Evolutionary conservation across 92 coral and sea anemone genomes (phyloP).

Genomic region (Pocillopora grandis): DNA sequence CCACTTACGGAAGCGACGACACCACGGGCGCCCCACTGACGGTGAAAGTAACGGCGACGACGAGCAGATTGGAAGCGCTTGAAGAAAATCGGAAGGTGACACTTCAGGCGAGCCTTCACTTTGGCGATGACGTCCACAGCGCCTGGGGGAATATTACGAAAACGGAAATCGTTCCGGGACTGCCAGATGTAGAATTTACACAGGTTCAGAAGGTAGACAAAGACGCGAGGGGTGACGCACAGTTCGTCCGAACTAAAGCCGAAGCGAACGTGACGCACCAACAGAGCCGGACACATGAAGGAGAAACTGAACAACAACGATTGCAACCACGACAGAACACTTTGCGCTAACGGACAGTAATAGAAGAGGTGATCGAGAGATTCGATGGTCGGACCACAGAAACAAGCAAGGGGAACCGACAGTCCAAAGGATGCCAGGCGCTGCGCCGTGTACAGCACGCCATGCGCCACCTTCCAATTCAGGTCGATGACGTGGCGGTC

Average conservation of each 20-base stretch:
- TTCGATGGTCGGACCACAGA: not conserved
- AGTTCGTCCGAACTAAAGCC: constrained; percentile 4
- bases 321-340: constrained; percentile 9
- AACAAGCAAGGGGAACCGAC: not conserved
- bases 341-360: not conserved
- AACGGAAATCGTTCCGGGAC: constrained; percentile 36
- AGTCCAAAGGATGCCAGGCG: not conserved
- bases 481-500: constrained; percentile 1
- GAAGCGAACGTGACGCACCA: constrained; percentile 11
- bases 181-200: constrained; percentile 21
- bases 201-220: not conserved
- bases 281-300: not conserved
- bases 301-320: not conserved
- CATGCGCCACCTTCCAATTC: constrained; percentile 30
- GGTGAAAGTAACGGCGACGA: not conserved
- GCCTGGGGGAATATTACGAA: constrained; percentile 12
- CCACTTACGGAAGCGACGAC: too few species aligned
- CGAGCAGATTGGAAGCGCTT: not conserved
- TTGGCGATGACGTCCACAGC: not conserved
- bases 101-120: not conserved
- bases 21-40: not conserved
- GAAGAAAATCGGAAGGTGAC: not conserved
- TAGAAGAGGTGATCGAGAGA: constrained; percentile 8
- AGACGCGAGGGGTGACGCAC: constrained; percentile 3
- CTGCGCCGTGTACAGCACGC: not conserved